Evolutionary conservation across 2,113 vertebrate species (phyloP).

Genomic region (Crypturellus undulatus): DNA sequence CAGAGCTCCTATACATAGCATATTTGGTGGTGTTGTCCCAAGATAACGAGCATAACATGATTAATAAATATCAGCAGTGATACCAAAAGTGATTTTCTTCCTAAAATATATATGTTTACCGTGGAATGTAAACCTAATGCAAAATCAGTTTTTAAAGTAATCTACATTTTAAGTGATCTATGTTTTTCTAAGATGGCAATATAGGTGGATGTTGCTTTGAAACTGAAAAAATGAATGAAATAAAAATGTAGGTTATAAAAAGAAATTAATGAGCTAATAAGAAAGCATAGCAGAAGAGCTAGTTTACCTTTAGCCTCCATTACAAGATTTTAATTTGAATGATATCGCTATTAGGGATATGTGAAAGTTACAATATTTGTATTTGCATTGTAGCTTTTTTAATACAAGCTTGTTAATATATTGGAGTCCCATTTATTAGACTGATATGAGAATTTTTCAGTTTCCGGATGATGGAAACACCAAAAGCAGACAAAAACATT

Average conservation of each 20-base stretch:
- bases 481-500: not conserved
- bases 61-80: not conserved
- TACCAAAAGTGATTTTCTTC: slow-evolving; percentile 39
- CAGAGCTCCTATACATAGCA: not conserved
- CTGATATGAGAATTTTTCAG: not conserved
- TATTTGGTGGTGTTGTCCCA: not conserved
- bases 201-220: slow-evolving; percentile 22
- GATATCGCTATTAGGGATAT: slow-evolving; percentile 15
- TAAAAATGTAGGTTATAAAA: slow-evolving; percentile 22
- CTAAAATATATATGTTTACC: slow-evolving; percentile 33
- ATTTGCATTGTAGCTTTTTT: slow-evolving; percentile 37
- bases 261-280: slow-evolving; percentile 68
- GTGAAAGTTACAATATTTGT: not conserved
- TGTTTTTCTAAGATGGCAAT: slow-evolving; percentile 3
- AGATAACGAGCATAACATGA: not conserved
- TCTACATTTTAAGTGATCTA: not conserved
- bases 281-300: slow-evolving; percentile 35
- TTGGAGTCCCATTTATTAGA: slow-evolving; percentile 8
- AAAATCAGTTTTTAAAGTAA: slow-evolving; percentile 32
- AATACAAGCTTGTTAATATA: not conserved
- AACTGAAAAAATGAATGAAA: slow-evolving; percentile 29
- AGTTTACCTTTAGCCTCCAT: slow-evolving; percentile 53
- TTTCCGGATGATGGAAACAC: slow-evolving; percentile 1
- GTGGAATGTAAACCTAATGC: slow-evolving; percentile 21
- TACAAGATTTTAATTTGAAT: slow-evolving; percentile 54